phyloP scores from a whole-genome alignment of 2,113 vertebrate species.

The Channa maculata region DNA sequence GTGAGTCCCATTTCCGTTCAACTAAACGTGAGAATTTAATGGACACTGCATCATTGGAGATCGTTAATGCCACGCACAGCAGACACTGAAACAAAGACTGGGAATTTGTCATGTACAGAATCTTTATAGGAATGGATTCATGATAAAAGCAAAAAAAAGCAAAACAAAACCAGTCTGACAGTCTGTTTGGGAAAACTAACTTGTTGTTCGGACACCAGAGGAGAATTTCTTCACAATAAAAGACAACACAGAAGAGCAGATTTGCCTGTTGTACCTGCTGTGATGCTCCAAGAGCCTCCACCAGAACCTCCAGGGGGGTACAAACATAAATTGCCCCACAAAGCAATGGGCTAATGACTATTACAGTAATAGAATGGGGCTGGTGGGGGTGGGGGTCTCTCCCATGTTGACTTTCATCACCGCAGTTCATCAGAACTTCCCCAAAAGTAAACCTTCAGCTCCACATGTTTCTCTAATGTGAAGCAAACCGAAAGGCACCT shows the following conservation, averaged over 20 bases:
- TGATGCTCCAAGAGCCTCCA: too few relatives aligned
- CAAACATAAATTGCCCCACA: not conserved
- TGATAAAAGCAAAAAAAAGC: not conserved
- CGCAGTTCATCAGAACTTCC: too few relatives aligned
- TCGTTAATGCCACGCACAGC: not conserved
- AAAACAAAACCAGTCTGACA: not conserved
- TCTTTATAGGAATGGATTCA: not conserved
- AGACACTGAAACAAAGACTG: not conserved
- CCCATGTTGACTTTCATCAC: too few relatives aligned
- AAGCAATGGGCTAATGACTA: not conserved
- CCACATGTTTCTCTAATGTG: not conserved
- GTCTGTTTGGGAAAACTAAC: not conserved
- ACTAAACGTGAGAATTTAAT: slow-evolving; percentile 32
- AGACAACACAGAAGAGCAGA: not conserved
- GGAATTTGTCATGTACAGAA: not conserved
- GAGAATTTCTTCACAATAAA: not conserved
- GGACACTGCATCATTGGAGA: slow-evolving; percentile 5
- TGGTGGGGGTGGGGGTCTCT: too few relatives aligned
- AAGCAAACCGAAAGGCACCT: not conserved
- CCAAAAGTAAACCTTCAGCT: too few relatives aligned
- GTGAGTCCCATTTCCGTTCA: slow-evolving; percentile 19
- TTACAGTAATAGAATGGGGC: not conserved
- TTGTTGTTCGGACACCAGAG: not conserved
- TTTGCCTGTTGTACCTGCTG: too few relatives aligned
- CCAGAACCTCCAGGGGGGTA: not conserved